Evolutionary conservation across 2,888 invertebrate species (phyloP), one percentile per base, ranked within the genome.

Genomic region (Diaperis boleti): DNA sequence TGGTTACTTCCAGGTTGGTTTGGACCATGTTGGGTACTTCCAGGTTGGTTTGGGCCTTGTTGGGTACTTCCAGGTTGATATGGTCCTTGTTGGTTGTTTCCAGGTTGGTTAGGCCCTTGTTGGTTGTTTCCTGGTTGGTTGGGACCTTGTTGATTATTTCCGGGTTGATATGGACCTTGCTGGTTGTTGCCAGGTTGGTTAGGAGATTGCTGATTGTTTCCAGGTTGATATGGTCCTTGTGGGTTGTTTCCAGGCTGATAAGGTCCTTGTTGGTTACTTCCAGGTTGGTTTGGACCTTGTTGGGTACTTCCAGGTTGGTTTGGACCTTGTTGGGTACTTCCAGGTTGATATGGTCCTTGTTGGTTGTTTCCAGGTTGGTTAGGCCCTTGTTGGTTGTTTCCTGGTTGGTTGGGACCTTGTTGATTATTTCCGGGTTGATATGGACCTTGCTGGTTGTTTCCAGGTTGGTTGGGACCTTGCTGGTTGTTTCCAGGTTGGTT

Each of bases 261-360:
- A n/a, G n/a, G n/a, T n/a, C n/a, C n/a, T n/a, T n/a, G n/a, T n/a
- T n/a, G n/a, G n/a, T n/a, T n/a, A n/a, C n/a, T n/a, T n/a, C n/a
- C n/a, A n/a, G n/a, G n/a, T n/a, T n/a, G n/a, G n/a, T n/a, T n/a
- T n/a, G n/a, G n/a, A n/a, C n/a, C n/a, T n/a, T n/a, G n/a, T n/a
- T n/a, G n/a, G n/a, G n/a, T n/a, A n/a, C n/a, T n/a, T n/a, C n/a
- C n/a, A n/a, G n/a, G n/a, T n/a, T n/a, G n/a, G n/a, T n/a, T n/a
- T n/a, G n/a, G 47, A 60, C 65, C 62, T 15, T 50, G 59, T 11
- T 37, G 57, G 18, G 20, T 35, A 42, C 41, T 59, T 37, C 37
- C 37, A 37, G 37, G 20, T 52, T 68, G 65, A 11, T 62, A 59
- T n/a, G 66, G 63, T 14, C 64, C 62, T 29, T 65, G 63, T 45